Evolutionary conservation across 1,140 invertebrate species (phyloP), one percentile per base, ranked within the genome.

Genomic region (Octopus bimaculoides): DNA sequence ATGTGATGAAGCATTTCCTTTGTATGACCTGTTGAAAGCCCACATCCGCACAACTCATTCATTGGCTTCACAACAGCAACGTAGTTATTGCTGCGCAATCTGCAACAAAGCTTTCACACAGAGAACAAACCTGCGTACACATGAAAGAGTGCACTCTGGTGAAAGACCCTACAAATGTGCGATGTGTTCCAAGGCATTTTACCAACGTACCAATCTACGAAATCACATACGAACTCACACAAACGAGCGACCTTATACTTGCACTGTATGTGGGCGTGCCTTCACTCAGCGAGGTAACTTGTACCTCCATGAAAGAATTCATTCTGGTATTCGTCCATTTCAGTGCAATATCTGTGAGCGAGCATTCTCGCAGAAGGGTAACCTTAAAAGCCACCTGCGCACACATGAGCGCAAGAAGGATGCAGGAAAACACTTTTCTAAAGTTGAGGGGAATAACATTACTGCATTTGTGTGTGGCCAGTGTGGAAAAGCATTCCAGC

Each of bases 241-340:
- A 9, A 90, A 88, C 7, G 87, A 87, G 55, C 80, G 81, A 14
- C 86, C 83, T 56, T 89, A 85, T 75, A 85, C 85, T 75, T 91
- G 91, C 81, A 83, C 86, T 54, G 87, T 85, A 81, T 91, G 90
- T 84, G 89, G 88, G 5, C 54, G 79, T 53, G 41, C 54, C 14
- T 81, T 81, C 69, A 79, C 52, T n/a, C 76, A 78, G n/a, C 54
- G 75, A 55, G 56, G 53, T 14, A 61, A 73, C 71, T 78, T 86
- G 4, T 82, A 84, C 77, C 78, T 85, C 1, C 97, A 99, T 89
- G 92, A 98, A 73, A 92, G 97, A 75, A 98, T 97, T 4, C 97
- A 99, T 89, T 96, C 95, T 1, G 97, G 97, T 1, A 96, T 98
- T 88, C 94, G 97, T 86, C 97, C 97, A 0, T 99, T 97, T 90